A percentile compares a stretch with the other conserved stretches of the same genome.
phyloP scores from a whole-genome alignment of 2,113 vertebrate species.

The Gymnobelideus leadbeateri region DNA sequence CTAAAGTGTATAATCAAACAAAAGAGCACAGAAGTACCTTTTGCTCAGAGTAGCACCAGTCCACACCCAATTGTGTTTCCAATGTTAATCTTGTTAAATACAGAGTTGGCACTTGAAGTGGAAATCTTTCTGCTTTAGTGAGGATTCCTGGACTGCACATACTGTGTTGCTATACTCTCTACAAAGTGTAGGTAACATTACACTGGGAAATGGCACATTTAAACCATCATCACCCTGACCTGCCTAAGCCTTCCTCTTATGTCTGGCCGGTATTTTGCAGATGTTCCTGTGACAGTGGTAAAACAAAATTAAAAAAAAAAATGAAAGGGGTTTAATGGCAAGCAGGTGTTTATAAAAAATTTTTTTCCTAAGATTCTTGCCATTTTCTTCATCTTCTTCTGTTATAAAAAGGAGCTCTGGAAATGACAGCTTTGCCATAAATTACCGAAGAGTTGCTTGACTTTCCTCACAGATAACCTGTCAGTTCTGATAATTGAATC shows the following conservation, averaged over 20 bases:
- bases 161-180: slow-evolving; percentile 74
- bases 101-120: slow-evolving; percentile 79
- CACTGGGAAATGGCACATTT: slow-evolving; percentile 82
- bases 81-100: slow-evolving; percentile 29
- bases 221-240: slow-evolving; percentile 61
- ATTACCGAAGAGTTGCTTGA: too few relatives aligned
- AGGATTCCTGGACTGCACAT: slow-evolving; percentile 71
- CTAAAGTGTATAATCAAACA: slow-evolving; percentile 71
- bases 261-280: slow-evolving; percentile 76
- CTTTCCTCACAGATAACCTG: too few relatives aligned
- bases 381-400: too few relatives aligned
- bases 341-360: slow-evolving; percentile 91
- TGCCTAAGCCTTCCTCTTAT: slow-evolving; percentile 78
- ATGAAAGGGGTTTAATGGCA: slow-evolving; percentile 85
- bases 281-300: slow-evolving; percentile 84
- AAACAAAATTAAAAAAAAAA: slow-evolving; percentile 83
- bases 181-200: slow-evolving; percentile 86
- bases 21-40: slow-evolving; percentile 75
- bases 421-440: too few relatives aligned
- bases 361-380: too few relatives aligned
- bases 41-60: slow-evolving; percentile 91
- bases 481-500: too few relatives aligned
- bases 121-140: slow-evolving; percentile 70
- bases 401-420: too few relatives aligned
- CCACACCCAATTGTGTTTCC: slow-evolving; percentile 80